Percentiles rank a stretch among this genome's conserved stretches.
Evolutionary conservation across 2,888 invertebrate genomes (phyloP).

Genomic region (Machimus rusticus): DNA sequence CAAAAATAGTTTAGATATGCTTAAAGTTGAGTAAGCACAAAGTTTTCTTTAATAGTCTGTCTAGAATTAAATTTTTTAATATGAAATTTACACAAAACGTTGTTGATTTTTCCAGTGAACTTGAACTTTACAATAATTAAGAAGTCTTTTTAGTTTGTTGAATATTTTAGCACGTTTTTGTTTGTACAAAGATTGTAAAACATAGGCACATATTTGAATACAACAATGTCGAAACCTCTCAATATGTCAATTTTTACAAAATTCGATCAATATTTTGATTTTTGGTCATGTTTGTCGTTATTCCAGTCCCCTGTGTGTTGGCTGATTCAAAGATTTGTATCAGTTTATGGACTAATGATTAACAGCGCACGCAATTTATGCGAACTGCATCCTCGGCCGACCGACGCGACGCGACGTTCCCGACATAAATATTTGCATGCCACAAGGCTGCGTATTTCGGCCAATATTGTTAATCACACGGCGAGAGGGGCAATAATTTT

Average conservation of each 20-base stretch:
- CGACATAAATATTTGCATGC: constrained; percentile 5
- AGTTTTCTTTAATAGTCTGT: too few species aligned
- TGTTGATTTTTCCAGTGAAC: too few species aligned
- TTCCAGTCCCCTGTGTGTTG: neutral
- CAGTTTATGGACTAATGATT: neutral
- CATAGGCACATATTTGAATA: too few species aligned
- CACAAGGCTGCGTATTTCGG: neutral
- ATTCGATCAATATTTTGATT: neutral
- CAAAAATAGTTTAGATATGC: too few species aligned
- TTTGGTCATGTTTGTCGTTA: neutral
- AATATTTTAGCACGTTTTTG: too few species aligned
- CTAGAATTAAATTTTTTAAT: too few species aligned
- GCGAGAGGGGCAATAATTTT: neutral
- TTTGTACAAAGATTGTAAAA: too few species aligned
- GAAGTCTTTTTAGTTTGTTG: too few species aligned
- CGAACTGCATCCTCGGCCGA: neutral
- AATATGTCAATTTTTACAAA: neutral
- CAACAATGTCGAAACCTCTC: too few species aligned
- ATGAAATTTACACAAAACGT: too few species aligned
- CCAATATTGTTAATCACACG: constrained; percentile 18
- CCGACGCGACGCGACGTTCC: neutral
- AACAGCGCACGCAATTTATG: neutral
- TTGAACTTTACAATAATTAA: too few species aligned
- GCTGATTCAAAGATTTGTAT: neutral
- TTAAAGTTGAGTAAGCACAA: too few species aligned